Conservation (phyloP, 1,140 invertebrate genomes). For the Drosophila serrata region DNA sequence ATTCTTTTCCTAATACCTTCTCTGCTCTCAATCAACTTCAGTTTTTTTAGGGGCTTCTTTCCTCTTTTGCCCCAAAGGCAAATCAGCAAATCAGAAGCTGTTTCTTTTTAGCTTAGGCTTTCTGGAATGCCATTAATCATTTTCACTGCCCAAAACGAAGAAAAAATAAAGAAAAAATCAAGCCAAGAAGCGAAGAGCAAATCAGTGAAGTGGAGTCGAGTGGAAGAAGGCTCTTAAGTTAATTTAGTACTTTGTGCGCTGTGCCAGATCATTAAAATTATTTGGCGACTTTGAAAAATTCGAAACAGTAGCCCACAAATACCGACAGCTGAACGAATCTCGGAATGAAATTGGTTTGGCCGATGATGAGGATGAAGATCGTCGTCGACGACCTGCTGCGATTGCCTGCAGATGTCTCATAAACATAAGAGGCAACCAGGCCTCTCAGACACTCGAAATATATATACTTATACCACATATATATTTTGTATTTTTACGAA, state of each 20-base stretch:
- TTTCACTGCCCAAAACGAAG: slow-evolving; percentile 39
- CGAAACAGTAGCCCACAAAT: slow-evolving; percentile 80
- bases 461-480: slow-evolving; percentile 11
- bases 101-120: slow-evolving; percentile 34
- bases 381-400: slow-evolving; percentile 47
- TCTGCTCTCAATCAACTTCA: neutral
- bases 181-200: neutral
- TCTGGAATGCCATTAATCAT: slow-evolving; percentile 64
- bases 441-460: slow-evolving; percentile 18
- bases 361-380: slow-evolving; percentile 31
- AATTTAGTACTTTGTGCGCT: slow-evolving; percentile 60
- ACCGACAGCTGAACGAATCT: slow-evolving; percentile 81
- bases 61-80: slow-evolving; percentile 4
- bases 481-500: slow-evolving; percentile 30
- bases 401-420: slow-evolving; percentile 62
- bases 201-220: slow-evolving; percentile 14
- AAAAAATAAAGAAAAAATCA: neutral
- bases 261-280: slow-evolving; percentile 65
- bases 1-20: neutral
- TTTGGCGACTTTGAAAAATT: slow-evolving; percentile 70
- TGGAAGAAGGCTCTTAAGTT: slow-evolving; percentile 60
- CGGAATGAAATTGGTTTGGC: slow-evolving; percentile 61
- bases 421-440: slow-evolving; percentile 51
- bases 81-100: slow-evolving; percentile 56
- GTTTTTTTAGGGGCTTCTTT: neutral